Evolutionary conservation across 2,888 invertebrate species (phyloP).

Genomic region (Axea sp.): DNA sequence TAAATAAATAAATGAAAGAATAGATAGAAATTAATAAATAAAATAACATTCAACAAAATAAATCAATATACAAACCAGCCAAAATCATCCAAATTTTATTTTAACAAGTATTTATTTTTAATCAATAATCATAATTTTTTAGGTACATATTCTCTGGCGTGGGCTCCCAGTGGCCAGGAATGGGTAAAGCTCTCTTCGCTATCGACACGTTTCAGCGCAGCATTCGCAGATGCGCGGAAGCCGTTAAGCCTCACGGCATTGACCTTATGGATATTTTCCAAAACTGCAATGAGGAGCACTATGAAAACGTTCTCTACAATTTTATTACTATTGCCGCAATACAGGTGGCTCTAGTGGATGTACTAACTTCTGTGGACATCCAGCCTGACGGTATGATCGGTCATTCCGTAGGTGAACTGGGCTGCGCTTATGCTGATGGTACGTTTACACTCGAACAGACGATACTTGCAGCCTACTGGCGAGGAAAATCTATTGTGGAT

Average conservation of each 20-base stretch:
- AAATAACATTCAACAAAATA: too few species aligned
- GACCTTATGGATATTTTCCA: slow-evolving; percentile 91
- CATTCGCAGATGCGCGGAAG: slow-evolving; percentile 87
- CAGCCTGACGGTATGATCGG: slow-evolving; percentile 96
- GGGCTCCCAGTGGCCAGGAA: slow-evolving; percentile 98
- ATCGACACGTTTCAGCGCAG: slow-evolving; percentile 90
- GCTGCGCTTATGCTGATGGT: slow-evolving; percentile 98
- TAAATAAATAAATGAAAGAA: too few species aligned
- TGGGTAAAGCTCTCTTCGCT: slow-evolving; percentile 92
- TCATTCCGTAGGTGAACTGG: slow-evolving; percentile 95
- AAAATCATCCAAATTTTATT: too few species aligned
- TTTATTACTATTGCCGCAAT: slow-evolving; percentile 97
- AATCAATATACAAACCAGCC: too few species aligned
- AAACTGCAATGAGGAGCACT: slow-evolving; percentile 87
- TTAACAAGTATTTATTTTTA: background rate
- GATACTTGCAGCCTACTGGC: slow-evolving; percentile 82
- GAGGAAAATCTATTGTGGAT: slow-evolving; percentile 92
- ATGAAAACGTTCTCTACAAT: slow-evolving; percentile 92
- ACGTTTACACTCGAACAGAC: slow-evolving; percentile 84
- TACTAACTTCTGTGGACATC: slow-evolving; percentile 87
- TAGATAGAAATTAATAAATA: too few species aligned
- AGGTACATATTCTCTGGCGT: slow-evolving; percentile 96
- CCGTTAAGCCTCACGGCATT: slow-evolving; percentile 88
- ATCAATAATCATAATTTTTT: background rate
- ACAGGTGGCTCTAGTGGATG: slow-evolving; percentile 97